Evolutionary conservation across 2,113 vertebrate species (phyloP).

Genomic region (Limnothrissa miodon): DNA sequence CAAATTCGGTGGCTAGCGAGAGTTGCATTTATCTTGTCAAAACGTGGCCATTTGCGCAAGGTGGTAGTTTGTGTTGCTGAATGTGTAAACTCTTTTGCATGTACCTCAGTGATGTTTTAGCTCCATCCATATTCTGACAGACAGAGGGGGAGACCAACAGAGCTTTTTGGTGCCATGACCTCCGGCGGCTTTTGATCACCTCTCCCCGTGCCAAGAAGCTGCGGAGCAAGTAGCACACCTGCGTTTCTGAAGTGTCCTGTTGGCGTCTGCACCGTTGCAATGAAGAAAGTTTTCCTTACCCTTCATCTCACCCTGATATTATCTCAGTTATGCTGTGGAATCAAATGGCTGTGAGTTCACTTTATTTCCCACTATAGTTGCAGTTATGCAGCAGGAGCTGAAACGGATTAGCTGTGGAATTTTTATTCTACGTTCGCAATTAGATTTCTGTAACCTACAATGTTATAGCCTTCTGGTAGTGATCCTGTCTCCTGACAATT

Average conservation of each 20-base stretch:
- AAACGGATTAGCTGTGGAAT: slow-evolving; percentile 8
- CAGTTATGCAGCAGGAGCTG: slow-evolving; percentile 23
- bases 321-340: slow-evolving; percentile 84
- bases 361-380: neutral
- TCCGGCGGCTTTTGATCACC: slow-evolving; percentile 53
- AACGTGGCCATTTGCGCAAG: neutral
- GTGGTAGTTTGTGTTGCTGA: neutral
- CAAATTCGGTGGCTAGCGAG: neutral
- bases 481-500: neutral
- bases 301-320: slow-evolving; percentile 84
- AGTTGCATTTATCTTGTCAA: neutral
- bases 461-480: neutral
- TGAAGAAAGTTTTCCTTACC: slow-evolving; percentile 69
- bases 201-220: slow-evolving; percentile 42
- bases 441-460: slow-evolving; percentile 6
- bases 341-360: slow-evolving; percentile 97
- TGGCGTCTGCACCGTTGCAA: slow-evolving; percentile 56
- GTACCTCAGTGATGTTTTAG: neutral
- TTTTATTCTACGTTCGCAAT: neutral
- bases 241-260: slow-evolving; percentile 36
- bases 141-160: slow-evolving; percentile 46
- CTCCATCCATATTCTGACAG: neutral
- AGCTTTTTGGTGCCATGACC: slow-evolving; percentile 57
- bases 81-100: neutral
- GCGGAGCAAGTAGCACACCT: slow-evolving; percentile 35